Evolutionary conservation across 2,113 vertebrate genomes (phyloP), one percentile per base, ranked within the genome.

Genomic region (Amia ocellicauda): DNA sequence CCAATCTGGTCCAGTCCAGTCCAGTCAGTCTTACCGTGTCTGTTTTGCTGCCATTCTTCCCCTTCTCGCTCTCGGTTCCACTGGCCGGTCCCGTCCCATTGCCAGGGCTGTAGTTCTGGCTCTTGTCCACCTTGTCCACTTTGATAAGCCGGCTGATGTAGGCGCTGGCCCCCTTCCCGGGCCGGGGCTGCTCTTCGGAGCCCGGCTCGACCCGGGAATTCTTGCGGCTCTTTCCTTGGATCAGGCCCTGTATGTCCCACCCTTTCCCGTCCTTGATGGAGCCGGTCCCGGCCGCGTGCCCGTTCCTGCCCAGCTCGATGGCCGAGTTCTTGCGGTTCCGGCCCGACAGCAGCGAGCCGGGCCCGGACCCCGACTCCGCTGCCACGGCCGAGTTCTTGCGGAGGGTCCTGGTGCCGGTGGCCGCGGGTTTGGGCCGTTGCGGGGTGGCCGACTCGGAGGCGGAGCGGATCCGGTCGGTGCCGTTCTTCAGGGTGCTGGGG

Each of bases 71-170:
- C 2, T 93, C 93, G 0, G 79, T 75, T 58, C 74, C 74, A 74
- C 67, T 69, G 36, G 78, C 86, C 2, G 78, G 67, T 62, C 82
- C 81, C 2, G 22, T 10, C 4, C 72, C 78, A 0, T 77, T 58
- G 2, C 77, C 69, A 1, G 80, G 69, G 49, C 77, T 80, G 3
- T 76, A 72, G 67, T 91, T 93, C 2, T 83, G 82, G 0, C 79
- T 90, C 68, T 94, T 97, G 73, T 96, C 94, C 1, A 91, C 91
- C 60, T 90, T 87, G 29, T 98, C 94, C 80, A 98, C 91, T 72
- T 96, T 98, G 79, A 98, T 97, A 78, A 98, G 93, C 62, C 96
- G 89, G 86, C 88, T 95, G 76, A 93, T 95, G 82, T 94, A 97
- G n/a, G 90, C 88, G 64, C 92, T 86, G 13, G 89, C 90, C 77